Conservation (phyloP, 2,797 vertebrate species). For the Scomberomorus guttatus region DNA sequence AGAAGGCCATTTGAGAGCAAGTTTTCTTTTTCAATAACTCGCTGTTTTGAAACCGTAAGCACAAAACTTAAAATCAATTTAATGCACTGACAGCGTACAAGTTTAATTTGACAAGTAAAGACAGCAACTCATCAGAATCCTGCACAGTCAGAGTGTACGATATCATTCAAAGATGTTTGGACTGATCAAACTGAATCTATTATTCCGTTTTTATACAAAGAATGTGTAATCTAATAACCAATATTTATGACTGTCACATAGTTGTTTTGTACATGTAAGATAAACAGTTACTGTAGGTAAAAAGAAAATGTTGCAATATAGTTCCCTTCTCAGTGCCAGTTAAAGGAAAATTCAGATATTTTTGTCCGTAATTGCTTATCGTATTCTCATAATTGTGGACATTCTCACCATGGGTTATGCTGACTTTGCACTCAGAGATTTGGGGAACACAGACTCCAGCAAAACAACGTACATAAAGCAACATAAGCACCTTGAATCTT, state of each 20-base stretch:
- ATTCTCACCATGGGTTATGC: not conserved
- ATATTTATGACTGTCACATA: not conserved
- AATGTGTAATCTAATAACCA: slow-evolving; percentile 24
- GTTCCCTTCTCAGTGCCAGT: not conserved
- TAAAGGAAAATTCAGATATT: not conserved
- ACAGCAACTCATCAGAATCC: slow-evolving; percentile 34
- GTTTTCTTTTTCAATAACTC: slow-evolving; percentile 24
- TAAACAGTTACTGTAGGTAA: too few species aligned
- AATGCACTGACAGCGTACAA: slow-evolving; percentile 23
- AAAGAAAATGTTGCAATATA: not conserved
- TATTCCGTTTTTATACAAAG: slow-evolving; percentile 22
- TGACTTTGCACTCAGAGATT: not conserved
- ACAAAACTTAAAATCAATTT: slow-evolving; percentile 45
- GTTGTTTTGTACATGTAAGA: not conserved
- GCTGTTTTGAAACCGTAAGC: slow-evolving; percentile 43
- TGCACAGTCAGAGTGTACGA: slow-evolving; percentile 21
- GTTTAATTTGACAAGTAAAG: slow-evolving; percentile 51
- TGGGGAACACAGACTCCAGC: too few species aligned
- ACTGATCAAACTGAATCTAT: slow-evolving; percentile 18
- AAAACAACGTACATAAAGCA: not conserved
- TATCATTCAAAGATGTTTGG: slow-evolving; percentile 24
- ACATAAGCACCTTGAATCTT: too few species aligned
- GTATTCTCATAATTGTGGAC: not conserved
- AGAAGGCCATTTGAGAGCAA: not conserved
- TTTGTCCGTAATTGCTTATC: not conserved